Conservation (phyloP, 2,888 invertebrate genomes). For the Drosophila leonis region DNA sequence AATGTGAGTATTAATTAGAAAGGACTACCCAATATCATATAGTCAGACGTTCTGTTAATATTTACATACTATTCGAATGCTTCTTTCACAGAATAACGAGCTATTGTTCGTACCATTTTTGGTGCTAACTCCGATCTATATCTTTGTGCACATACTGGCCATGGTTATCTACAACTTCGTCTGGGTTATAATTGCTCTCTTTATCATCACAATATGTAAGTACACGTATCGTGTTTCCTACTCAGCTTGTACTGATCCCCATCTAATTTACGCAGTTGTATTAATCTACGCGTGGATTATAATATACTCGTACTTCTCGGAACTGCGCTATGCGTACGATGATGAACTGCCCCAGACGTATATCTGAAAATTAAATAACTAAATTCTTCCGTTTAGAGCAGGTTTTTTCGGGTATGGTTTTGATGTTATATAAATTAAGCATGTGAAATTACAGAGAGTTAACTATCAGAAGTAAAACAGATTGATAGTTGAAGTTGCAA, state of each 20-base stretch:
- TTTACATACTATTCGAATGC: no score
- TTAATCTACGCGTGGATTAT: constrained; percentile 64
- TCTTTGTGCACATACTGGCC: constrained; percentile 46
- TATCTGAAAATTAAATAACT: constrained; percentile 18
- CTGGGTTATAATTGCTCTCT: constrained; percentile 38
- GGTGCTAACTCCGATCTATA: constrained; percentile 49
- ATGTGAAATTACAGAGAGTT: not conserved
- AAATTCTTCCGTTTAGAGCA: not conserved
- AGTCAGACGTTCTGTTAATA: no score
- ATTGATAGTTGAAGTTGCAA: not conserved
- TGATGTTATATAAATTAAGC: constrained; percentile 34
- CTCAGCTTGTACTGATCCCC: not conserved
- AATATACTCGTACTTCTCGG: constrained; percentile 64
- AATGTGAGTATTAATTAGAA: constrained; percentile 45
- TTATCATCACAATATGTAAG: constrained; percentile 56
- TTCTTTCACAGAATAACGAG: constrained; percentile 61
- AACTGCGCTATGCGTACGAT: constrained; percentile 60
- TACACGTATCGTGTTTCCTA: not conserved
- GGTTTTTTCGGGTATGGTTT: not conserved
- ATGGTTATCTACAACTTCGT: constrained; percentile 51
- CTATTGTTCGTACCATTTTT: constrained; percentile 62
- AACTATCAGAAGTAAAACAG: not conserved
- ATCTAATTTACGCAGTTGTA: constrained; percentile 24
- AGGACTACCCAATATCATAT: no score
- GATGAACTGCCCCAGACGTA: constrained; percentile 49